Evolutionary conservation across 2,797 vertebrate species (phyloP).

Genomic region (Borostomias antarcticus): DNA sequence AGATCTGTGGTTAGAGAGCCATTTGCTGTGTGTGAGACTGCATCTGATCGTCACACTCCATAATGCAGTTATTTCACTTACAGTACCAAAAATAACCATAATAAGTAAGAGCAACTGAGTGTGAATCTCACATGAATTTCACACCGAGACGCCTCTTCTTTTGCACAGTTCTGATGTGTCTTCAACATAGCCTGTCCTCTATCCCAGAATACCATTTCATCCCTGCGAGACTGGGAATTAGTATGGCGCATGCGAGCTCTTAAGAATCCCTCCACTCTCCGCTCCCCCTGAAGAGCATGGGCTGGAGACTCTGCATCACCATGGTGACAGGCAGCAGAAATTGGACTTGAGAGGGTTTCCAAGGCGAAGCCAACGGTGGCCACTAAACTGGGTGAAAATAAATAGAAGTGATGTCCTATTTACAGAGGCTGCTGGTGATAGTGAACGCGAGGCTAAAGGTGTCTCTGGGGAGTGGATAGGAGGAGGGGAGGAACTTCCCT

Average conservation of each 20-base stretch:
- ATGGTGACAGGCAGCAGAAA: slow-evolving; percentile 64
- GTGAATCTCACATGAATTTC: slow-evolving; percentile 4
- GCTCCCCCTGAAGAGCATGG: slow-evolving; percentile 47
- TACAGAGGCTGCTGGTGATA: slow-evolving; percentile 50
- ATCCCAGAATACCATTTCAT: slow-evolving; percentile 27
- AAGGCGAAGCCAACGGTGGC: slow-evolving; percentile 47
- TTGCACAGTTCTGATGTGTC: slow-evolving; percentile 22
- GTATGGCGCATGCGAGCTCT: slow-evolving; percentile 42
- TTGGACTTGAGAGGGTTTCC: slow-evolving; percentile 58
- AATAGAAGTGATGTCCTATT: slow-evolving; percentile 69
- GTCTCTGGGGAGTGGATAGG: slow-evolving; percentile 33
- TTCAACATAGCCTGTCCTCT: slow-evolving; percentile 22
- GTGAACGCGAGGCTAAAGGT: slow-evolving; percentile 25
- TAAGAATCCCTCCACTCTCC: slow-evolving; percentile 53
- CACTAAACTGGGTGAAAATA: slow-evolving; percentile 65
- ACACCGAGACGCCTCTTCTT: background rate
- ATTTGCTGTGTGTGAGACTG: background rate
- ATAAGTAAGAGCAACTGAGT: background rate
- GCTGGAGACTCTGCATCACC: slow-evolving; percentile 55
- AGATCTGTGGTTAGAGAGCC: background rate
- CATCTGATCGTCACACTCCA: too few species aligned
- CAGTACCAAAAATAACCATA: background rate
- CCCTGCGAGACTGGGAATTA: slow-evolving; percentile 43
- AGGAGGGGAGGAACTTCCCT: slow-evolving; percentile 19
- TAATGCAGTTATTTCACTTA: too few species aligned